phyloP scores from a whole-genome alignment of 2,888 invertebrate genomes.

The Cataglyphis albicans region DNA sequence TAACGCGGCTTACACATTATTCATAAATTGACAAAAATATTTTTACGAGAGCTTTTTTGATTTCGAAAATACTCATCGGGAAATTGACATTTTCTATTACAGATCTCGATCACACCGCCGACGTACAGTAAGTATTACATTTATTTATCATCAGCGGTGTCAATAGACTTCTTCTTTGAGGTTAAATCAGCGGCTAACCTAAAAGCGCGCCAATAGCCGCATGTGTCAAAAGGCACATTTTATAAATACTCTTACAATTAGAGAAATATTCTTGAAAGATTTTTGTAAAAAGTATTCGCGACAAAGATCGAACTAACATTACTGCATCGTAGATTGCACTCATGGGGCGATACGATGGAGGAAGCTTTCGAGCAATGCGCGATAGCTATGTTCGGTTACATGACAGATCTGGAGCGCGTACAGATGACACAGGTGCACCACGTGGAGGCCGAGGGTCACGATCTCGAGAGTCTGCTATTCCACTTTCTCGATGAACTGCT shows the following conservation, averaged over 20 bases:
- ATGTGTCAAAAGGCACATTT: neutral
- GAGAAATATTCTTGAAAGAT: neutral
- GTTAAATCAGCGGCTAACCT: slow-evolving; percentile 68
- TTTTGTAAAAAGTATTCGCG: neutral
- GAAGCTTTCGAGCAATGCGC: slow-evolving; percentile 98
- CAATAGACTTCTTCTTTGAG: slow-evolving; percentile 42
- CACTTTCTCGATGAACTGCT: slow-evolving; percentile 98
- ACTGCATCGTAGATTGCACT: slow-evolving; percentile 90
- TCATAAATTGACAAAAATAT: neutral
- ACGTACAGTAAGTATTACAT: slow-evolving; percentile 95
- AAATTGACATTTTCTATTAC: slow-evolving; percentile 81
- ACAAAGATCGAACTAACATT: neutral
- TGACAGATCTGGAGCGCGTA: slow-evolving; percentile 96
- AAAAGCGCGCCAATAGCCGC: slow-evolving; percentile 20
- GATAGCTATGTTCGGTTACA: slow-evolving; percentile 98
- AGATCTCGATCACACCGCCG: slow-evolving; percentile 99
- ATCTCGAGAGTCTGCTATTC: slow-evolving; percentile 94
- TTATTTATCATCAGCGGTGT: neutral
- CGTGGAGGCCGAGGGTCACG: slow-evolving; percentile 96
- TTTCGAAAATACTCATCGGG: neutral
- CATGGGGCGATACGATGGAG: slow-evolving; percentile 95
- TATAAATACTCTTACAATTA: too few species aligned
- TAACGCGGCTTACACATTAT: neutral
- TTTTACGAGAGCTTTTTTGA: neutral
- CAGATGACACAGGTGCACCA: slow-evolving; percentile 92